Conservation (phyloP, 2,888 invertebrate species). For the Agrochola lychnidis region DNA sequence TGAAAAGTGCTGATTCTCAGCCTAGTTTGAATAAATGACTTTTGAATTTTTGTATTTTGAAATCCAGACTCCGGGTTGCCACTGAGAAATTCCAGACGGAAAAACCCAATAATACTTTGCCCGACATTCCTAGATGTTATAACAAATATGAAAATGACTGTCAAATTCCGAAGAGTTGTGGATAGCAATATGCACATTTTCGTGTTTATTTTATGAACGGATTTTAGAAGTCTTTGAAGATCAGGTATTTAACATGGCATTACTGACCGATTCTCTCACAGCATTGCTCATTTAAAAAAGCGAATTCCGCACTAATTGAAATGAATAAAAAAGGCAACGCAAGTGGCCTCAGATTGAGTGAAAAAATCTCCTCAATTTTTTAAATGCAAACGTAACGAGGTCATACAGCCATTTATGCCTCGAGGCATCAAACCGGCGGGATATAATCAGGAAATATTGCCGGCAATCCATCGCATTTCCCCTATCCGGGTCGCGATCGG, state of each 20-base stretch:
- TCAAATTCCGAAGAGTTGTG: background rate
- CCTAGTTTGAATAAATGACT: too few relatives aligned
- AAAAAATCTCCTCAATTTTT: conserved; percentile 48
- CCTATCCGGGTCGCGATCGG: conserved; percentile 59
- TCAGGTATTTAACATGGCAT: background rate
- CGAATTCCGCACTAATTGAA: background rate
- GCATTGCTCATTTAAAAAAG: background rate
- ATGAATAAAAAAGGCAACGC: conserved; percentile 13
- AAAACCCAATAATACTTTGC: too few relatives aligned
- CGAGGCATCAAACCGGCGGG: conserved; percentile 44
- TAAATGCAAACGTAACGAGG: conserved; percentile 54
- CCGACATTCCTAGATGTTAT: background rate
- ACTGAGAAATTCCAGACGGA: too few relatives aligned
- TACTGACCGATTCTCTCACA: background rate
- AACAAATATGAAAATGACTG: background rate
- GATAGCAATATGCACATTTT: background rate
- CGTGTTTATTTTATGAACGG: background rate
- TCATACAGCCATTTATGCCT: conserved; percentile 52
- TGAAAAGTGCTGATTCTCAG: too few relatives aligned
- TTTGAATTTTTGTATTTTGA: too few relatives aligned
- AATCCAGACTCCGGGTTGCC: too few relatives aligned
- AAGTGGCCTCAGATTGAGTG: conserved; percentile 40
- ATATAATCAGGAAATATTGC: conserved; percentile 74
- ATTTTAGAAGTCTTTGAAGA: background rate
- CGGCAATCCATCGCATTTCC: conserved; percentile 72